Conservation (phyloP, 2,888 invertebrate species). For the Cheiracanthium punctorium region DNA sequence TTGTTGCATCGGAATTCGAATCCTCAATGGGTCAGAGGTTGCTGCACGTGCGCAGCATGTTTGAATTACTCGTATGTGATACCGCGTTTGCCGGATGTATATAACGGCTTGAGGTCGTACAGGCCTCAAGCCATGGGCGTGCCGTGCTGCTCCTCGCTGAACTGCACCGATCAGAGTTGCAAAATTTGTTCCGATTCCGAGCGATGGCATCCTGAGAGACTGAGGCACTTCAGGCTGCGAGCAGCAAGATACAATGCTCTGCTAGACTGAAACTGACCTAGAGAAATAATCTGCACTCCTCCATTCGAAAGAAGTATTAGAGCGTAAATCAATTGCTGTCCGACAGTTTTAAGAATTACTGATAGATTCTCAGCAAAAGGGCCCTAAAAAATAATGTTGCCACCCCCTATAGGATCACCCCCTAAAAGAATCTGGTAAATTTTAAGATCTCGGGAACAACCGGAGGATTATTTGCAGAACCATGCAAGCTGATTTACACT, state of each 20-base stretch:
- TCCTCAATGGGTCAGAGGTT: slow-evolving; percentile 35
- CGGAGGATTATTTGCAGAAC: too few relatives aligned
- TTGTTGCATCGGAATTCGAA: slow-evolving; percentile 23
- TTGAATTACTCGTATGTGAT: slow-evolving; percentile 38
- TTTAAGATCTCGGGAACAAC: too few relatives aligned
- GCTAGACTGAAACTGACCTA: slow-evolving; percentile 36
- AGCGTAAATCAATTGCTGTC: too few relatives aligned
- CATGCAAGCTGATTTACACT: too few relatives aligned
- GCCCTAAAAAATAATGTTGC: too few relatives aligned
- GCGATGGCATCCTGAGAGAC: slow-evolving; percentile 45
- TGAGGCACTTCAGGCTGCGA: slow-evolving; percentile 42
- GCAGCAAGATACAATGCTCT: slow-evolving; percentile 55
- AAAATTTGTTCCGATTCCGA: slow-evolving; percentile 34
- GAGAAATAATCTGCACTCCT: too few relatives aligned
- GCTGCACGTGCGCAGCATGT: slow-evolving; percentile 44
- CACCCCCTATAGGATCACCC: too few relatives aligned
- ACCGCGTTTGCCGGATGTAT: slow-evolving; percentile 38
- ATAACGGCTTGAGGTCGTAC: slow-evolving; percentile 21
- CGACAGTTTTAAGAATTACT: too few relatives aligned
- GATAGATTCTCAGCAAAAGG: too few relatives aligned
- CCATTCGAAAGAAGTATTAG: too few relatives aligned
- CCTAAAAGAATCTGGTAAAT: too few relatives aligned
- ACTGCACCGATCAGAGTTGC: slow-evolving; percentile 40
- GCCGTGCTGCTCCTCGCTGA: slow-evolving; percentile 15
- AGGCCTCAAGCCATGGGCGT: slow-evolving; percentile 17